Evolutionary conservation across 2,797 vertebrate genomes (phyloP).

Genomic region (Margarornis squamiger): DNA sequence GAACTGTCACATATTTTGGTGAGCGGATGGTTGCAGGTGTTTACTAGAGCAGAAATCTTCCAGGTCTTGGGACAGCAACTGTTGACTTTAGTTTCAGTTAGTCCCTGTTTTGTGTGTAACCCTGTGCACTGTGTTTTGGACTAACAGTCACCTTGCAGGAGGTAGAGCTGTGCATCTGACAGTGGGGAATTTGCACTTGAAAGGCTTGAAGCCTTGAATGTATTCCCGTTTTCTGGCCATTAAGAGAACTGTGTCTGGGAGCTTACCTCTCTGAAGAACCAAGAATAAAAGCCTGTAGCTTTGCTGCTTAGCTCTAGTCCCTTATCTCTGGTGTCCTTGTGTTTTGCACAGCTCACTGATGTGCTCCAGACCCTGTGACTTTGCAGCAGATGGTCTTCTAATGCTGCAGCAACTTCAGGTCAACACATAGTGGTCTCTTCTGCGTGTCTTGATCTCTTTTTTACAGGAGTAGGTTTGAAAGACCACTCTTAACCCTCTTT

Average conservation of each 20-base stretch:
- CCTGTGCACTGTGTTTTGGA: neutral
- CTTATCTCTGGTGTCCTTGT: neutral
- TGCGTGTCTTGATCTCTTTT: neutral
- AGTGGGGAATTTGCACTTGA: neutral
- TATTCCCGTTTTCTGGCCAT: neutral
- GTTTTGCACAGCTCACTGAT: accelerated
- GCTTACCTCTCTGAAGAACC: neutral
- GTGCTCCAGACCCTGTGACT: neutral
- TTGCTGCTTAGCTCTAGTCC: neutral
- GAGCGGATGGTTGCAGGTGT: neutral
- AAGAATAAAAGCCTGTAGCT: neutral
- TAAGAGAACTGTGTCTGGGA: neutral
- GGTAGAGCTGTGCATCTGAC: neutral
- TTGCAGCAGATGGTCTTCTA: neutral
- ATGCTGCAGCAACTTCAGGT: neutral
- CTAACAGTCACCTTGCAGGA: neutral
- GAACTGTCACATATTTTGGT: accelerated
- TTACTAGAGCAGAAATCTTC: neutral
- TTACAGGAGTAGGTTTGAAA: neutral
- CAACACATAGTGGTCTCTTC: neutral
- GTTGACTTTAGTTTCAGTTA: neutral
- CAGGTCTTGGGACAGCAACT: neutral
- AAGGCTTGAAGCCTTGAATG: neutral
- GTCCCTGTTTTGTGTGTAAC: neutral
- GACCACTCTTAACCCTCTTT: neutral